A percentile compares a stretch with the other conserved stretches of the same genome.
Conservation (phyloP, 2,797 vertebrate genomes). For the Amblyopsis hoosieri region DNA sequence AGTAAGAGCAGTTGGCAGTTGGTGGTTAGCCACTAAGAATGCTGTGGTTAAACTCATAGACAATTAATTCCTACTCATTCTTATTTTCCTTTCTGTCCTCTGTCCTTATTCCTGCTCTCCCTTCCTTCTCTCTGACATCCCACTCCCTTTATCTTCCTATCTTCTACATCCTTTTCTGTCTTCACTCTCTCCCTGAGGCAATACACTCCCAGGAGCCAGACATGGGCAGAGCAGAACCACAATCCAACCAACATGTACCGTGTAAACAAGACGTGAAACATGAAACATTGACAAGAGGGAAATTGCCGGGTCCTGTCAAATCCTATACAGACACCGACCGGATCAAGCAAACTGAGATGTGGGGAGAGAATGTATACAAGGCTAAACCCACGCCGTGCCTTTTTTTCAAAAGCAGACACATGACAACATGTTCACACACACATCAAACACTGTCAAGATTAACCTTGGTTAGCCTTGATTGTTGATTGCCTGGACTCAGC, state of each 20-base stretch:
- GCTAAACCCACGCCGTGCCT: slow-evolving; percentile 11
- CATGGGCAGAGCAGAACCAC: slow-evolving; percentile 39
- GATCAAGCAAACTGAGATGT: slow-evolving; percentile 35
- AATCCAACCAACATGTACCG: slow-evolving; percentile 39
- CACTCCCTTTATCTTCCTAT: slow-evolving; percentile 17
- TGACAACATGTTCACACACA: slow-evolving; percentile 21
- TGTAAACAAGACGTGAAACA: slow-evolving; percentile 56
- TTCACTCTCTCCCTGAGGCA: slow-evolving; percentile 35
- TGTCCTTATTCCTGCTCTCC: slow-evolving; percentile 7
- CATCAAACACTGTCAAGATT: slow-evolving; percentile 28
- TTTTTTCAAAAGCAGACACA: slow-evolving; percentile 9
- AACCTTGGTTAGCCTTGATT: slow-evolving; percentile 15
- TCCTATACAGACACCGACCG: slow-evolving; percentile 31
- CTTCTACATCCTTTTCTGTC: slow-evolving; percentile 3
- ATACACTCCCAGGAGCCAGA: slow-evolving; percentile 39
- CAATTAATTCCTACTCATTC: slow-evolving; percentile 78
- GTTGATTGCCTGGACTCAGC: slow-evolving; percentile 40
- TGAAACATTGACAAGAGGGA: slow-evolving; percentile 42
- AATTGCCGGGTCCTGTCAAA: slow-evolving; percentile 48
- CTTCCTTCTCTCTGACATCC: slow-evolving; percentile 20
- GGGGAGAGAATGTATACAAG: slow-evolving; percentile 30
- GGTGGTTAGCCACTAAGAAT: slow-evolving; percentile 80
- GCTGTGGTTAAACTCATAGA: slow-evolving; percentile 76
- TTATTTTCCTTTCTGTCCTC: slow-evolving; percentile 57
- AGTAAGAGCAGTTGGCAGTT: slow-evolving; percentile 72